These are phyloP conservation scores for Lagocephalus sceleratus DNA, from an alignment of 2,797 vertebrate species.

Conservation along the genomic window DNA sequence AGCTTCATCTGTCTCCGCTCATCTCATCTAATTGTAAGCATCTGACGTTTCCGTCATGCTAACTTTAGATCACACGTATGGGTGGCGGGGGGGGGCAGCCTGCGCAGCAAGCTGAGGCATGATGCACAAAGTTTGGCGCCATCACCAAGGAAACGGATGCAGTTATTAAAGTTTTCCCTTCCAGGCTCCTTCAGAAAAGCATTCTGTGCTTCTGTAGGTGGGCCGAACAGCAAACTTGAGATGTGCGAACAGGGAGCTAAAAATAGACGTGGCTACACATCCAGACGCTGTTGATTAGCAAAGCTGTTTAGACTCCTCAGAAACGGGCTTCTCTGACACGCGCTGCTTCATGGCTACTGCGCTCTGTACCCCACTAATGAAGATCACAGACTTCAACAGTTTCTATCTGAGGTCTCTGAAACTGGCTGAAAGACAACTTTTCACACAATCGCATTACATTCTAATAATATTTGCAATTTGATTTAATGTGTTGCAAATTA, in stretches of 20 bases:
- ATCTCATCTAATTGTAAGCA: conserved; percentile 3
- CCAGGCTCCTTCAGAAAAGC: conserved; percentile 44
- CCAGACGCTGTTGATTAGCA: conserved; percentile 54
- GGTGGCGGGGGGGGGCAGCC: conserved; percentile 10
- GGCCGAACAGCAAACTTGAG: conserved; percentile 45
- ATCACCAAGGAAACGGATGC: conserved; percentile 63
- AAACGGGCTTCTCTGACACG: conserved; percentile 22
- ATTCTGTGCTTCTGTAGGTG: conserved; percentile 50
- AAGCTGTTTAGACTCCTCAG: conserved; percentile 36
- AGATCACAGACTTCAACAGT: no score
- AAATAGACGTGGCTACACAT: conserved; percentile 53
- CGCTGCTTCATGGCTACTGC: conserved; percentile 7
- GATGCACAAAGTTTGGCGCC: conserved; percentile 22
- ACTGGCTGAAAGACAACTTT: no score
- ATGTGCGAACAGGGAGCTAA: conserved; percentile 65
- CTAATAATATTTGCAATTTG: no score
- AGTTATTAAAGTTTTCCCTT: conserved; percentile 61
- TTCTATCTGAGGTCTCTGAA: no score
- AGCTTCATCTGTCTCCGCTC: not conserved
- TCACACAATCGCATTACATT: no score
- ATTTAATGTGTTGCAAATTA: no score
- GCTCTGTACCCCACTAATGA: no score
- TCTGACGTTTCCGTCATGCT: conserved; percentile 11
- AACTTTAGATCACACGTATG: conserved; percentile 3
- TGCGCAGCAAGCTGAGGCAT: conserved; percentile 4